Evolutionary conservation across 2,113 vertebrate species (phyloP), one percentile per base, ranked within the genome.

Genomic region (Silurus glanis): DNA sequence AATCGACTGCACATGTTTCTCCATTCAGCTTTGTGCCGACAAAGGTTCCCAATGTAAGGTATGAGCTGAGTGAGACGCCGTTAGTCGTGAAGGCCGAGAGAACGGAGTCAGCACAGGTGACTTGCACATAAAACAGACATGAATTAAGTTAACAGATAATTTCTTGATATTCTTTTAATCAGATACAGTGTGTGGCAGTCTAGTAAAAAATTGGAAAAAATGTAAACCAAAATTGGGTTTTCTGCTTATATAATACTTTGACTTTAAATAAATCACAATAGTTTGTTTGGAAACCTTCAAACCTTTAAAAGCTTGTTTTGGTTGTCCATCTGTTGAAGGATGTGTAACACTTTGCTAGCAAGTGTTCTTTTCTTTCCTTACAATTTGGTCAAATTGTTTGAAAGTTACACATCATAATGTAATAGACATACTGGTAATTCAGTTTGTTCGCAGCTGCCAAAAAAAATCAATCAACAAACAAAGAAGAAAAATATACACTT

Each of bases 21-120:
- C 37, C 64, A 19, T 82, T 69, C 59, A 96, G 92, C 83, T 96
- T 95, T 91, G 91, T 87, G 45, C 92, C 93, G 16, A 95, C 94
- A 14, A 95, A 95, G 91, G 91, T 95, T 67, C 93, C 93, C 21
- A 92, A 95, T 23, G 76, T 95, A 14, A 95, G 95, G 81, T 93
- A 96, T 0, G 91, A 96, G 87, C 91, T 95, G 85, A 94, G 87
- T 49, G 91, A 93, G 4, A 85, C 89, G 14, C 82, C 61, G 49
- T 90, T 88, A 62, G 71, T 86, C 45, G 58, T 75, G 69, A 92
- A 59, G 76, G 85, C 56, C 37, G 88, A 81, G 81, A 75, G 62
- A 66, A 83, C 82, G 13, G 83, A 86, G 17, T 6, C 55, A 6
- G 4, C 83, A 28, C 90, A 92, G 92, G 93, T 95, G 91, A 91